Base-by-base conservation (phyloP, 2,797 vertebrate species). In the Schizopygopsis pylzovi region DNA sequence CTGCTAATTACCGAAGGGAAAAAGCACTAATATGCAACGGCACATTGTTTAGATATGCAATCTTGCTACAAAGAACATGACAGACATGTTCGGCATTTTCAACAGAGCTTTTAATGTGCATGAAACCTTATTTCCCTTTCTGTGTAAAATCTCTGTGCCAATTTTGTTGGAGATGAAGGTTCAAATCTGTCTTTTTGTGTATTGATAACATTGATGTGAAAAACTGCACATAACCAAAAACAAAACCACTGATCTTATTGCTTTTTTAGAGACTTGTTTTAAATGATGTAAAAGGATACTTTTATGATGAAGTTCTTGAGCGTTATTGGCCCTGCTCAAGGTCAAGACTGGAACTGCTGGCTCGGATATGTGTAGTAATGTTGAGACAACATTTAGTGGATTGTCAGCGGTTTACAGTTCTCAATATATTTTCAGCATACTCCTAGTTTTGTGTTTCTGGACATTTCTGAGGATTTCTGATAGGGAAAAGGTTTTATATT, bases 221-320 rank as follows among this genome's bases (percentile, higher is more conserved):
- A 76, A 76, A 20, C 72, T 65, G 0, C 9, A 67, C 43, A 41
- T 28, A 63, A 47, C 71, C 22, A 83, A 75, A 76, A 68, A 68
- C 47, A 33, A 59, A 47, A 33, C 37, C 63, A 68, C 71, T 71
- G 6, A 47, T 25, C 20, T 68, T 79, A 76, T 45, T 20, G 76
- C 76, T 71, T 78, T 79, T n/a, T 43, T 79, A 56, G 45, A 84
- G 47, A 67, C 37, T 82, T 80, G 43, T 83, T 67, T 67, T 72
- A 43, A 47, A 18, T 61, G 2, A 41, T 33, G 52, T 75, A 25
- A 41, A 47, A 65, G 6, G 37, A 67, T 71, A 2, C 33, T 49
- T 84, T 49, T 81, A 54, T 75, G 22, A 72, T 84, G 82, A 88
- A 86, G 82, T 65, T 67, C 63, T 72, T 43, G 49, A 82, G 52